These are phyloP conservation scores for Actinernus sp. DNA, from an alignment of 92 coral and sea anemone genomes.

Conservation along the genomic window DNA sequence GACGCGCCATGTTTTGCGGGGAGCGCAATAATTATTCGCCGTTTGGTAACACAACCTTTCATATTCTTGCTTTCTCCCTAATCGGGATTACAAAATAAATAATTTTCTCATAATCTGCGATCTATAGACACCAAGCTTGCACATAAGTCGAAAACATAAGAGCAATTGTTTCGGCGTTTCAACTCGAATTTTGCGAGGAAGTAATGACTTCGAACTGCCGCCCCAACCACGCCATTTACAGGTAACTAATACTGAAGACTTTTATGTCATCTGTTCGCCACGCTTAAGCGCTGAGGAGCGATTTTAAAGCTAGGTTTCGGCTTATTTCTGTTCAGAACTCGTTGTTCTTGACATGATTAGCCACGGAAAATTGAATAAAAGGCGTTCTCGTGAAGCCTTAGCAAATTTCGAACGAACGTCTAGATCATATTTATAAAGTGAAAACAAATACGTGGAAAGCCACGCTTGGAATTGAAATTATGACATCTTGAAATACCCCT, in stretches of 20 bases:
- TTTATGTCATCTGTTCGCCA: background rate
- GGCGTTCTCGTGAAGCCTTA: too few relatives aligned
- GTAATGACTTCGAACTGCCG: background rate
- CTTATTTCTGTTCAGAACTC: too few relatives aligned
- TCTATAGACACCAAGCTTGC: slow-evolving; percentile 7
- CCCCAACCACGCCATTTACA: slow-evolving; percentile 33
- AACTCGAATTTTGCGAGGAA: slow-evolving; percentile 10
- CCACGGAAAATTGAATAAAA: too few relatives aligned
- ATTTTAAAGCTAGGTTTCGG: too few relatives aligned
- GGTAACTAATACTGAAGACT: background rate
- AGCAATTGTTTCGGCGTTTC: slow-evolving; percentile 1
- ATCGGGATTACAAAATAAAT: slow-evolving; percentile 1
- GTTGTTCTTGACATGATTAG: too few relatives aligned
- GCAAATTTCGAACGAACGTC: too few relatives aligned
- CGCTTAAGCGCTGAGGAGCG: too few relatives aligned
- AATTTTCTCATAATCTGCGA: slow-evolving; percentile 61
- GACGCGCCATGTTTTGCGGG: slow-evolving; percentile 11
- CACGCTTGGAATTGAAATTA: slow-evolving; percentile 7
- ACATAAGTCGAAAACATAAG: background rate
- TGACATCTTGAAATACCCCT: slow-evolving; percentile 15
- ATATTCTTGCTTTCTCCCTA: background rate
- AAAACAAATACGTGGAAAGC: slow-evolving; percentile 13
- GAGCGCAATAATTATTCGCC: slow-evolving; percentile 1
- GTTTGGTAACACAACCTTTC: slow-evolving; percentile 5
- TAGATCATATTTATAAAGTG: too few relatives aligned